Percentiles rank a stretch among this genome's conserved stretches.
Evolutionary conservation across 2,113 vertebrate species (phyloP).

Genomic region (Pseudois nayaur): DNA sequence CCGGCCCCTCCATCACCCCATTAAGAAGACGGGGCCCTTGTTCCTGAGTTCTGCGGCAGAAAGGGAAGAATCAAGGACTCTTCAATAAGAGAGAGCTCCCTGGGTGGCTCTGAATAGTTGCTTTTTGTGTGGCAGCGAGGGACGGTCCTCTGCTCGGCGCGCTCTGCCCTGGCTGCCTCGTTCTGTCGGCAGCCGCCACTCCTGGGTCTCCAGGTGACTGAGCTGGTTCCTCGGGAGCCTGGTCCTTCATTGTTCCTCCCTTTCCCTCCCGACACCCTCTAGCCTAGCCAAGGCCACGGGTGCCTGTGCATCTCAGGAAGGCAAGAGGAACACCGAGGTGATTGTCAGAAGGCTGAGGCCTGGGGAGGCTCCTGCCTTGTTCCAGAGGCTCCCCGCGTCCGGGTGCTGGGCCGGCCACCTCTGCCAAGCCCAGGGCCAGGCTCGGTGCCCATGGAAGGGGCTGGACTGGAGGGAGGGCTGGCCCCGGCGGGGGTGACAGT

Average conservation of each 20-base stretch:
- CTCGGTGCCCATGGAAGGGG: constrained; percentile 32
- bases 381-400: not conserved
- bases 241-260: constrained; percentile 28
- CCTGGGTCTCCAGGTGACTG: not conserved
- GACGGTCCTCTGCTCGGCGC: constrained; percentile 35
- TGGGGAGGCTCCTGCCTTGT: not conserved
- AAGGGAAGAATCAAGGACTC: constrained; percentile 33
- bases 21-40: constrained; percentile 56
- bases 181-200: constrained; percentile 18
- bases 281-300: constrained; percentile 22
- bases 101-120: constrained; percentile 64
- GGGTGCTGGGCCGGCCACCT: not conserved
- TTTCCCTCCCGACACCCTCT: constrained; percentile 46
- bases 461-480: not conserved
- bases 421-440: constrained; percentile 20
- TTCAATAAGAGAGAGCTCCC: constrained; percentile 59
- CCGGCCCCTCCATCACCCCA: constrained; percentile 38
- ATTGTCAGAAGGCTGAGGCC: constrained; percentile 36
- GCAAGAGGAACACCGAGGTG: constrained; percentile 6
- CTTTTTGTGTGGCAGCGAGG: constrained; percentile 52
- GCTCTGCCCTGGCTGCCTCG: constrained; percentile 54
- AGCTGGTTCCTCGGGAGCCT: not conserved
- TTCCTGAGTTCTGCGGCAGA: not conserved
- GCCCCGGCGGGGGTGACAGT: not conserved
- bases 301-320: constrained; percentile 27